Evolutionary conservation across 2,113 vertebrate genomes (phyloP), one percentile per base, ranked within the genome.

Genomic region (Callipepla californica): DNA sequence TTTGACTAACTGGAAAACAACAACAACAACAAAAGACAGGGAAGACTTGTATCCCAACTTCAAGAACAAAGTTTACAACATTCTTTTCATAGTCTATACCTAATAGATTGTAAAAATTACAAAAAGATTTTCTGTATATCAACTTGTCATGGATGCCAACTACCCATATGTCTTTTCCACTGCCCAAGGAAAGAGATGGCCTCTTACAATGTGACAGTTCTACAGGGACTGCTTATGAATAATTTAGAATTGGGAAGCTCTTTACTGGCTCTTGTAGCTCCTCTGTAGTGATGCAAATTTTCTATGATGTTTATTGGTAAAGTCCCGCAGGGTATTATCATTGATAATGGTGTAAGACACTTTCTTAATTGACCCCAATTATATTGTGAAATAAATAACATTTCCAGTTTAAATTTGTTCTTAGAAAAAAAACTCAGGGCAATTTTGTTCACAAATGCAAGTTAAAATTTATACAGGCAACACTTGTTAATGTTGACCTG

Each of bases 21-120:
- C 14, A 28, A 53, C 26, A 15, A 13, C 1, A 51, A 53, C 25
- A 51, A 51, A 86, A 79, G 10, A 7, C 7, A 44, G 16, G 23
- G 17, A 72, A 51, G 62, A 44, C 11, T 19, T 38, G 6, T 9
- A 55, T 2, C 13, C 11, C 22, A n/a, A 32, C 1, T 87, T 80
- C 68, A 50, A 51, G 9, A 73, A 21, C 14, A 48, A 45, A 4
- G 45, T 80, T 66, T 55, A 19, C 76, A 21, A 2, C 7, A 9
- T 4, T 38, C 4, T 57, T 91, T 87, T 48, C 21, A 34, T 9
- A 51, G 2, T 6, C 22, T 67, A 9, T 2, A 32, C 1, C 17
- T 42, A 38, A 0, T 1, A 44, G 3, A 12, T 45, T 45, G 74
- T 48, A 36, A 80, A 30, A 34, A 7, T 70, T 7, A 5, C 1